phyloP scores from a whole-genome alignment of 1,140 invertebrate genomes.

The Meloidogyne floridensis region DNA sequence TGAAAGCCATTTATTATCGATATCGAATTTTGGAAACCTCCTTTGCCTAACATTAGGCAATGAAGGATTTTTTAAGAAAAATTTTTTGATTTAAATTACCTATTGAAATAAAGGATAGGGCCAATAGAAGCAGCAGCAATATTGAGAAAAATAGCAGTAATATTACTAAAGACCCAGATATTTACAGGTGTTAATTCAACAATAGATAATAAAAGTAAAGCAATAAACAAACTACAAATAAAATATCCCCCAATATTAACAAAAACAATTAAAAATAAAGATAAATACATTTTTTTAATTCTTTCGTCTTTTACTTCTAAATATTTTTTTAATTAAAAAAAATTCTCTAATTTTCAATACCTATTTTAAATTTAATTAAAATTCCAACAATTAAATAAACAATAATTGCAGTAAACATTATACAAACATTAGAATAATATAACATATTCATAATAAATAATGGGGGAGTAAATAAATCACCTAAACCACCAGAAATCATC shows the following conservation, averaged over 20 bases:
- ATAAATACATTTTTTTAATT: not conserved
- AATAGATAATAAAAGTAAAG: not conserved
- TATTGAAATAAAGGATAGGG: not conserved
- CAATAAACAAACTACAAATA: not conserved
- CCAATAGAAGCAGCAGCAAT: not conserved
- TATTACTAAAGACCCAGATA: not conserved
- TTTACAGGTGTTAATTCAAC: slow-evolving; percentile 1
- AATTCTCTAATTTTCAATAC: not conserved
- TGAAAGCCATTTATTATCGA: no score
- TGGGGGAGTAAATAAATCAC: not conserved
- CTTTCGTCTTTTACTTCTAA: not conserved
- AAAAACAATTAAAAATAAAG: slow-evolving; percentile 8
- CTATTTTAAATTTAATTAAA: slow-evolving; percentile 8
- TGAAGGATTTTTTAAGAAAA: no score
- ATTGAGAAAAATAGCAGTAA: slow-evolving; percentile 12
- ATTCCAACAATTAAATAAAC: slow-evolving; percentile 3
- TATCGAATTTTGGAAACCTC: no score
- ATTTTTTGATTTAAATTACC: not conserved
- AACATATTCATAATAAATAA: not conserved
- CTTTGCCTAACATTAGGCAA: no score
- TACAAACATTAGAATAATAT: not conserved
- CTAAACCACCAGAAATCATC: not conserved
- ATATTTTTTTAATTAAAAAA: not conserved
- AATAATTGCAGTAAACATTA: not conserved
- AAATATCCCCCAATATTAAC: not conserved